Evolutionary conservation across 2,888 invertebrate species (phyloP).

Genomic region (Drosophila vallismaia): DNA sequence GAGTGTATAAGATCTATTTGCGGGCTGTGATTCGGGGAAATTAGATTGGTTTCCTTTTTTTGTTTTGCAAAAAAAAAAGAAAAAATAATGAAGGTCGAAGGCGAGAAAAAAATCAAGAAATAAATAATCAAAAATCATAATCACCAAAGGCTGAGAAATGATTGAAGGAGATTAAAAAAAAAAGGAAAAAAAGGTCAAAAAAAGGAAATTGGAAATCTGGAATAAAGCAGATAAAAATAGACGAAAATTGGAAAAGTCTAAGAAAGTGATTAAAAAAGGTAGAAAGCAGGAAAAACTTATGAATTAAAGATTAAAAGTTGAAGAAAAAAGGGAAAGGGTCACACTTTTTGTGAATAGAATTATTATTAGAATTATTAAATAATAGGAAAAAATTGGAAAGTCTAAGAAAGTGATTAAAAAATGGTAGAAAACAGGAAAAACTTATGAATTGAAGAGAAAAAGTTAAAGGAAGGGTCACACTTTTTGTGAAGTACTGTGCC

Average conservation of each 20-base stretch:
- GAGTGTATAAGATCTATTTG: conserved; percentile 11
- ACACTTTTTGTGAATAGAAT: not conserved
- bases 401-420: conserved; percentile 9
- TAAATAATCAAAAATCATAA: not conserved
- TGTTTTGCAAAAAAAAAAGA: not conserved
- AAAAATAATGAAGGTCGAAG: conserved; percentile 9
- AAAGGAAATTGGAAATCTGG: conserved; percentile 19
- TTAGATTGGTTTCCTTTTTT: conserved; percentile 3
- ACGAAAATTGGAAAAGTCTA: not conserved
- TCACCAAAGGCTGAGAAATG: not conserved
- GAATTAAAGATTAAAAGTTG: too few relatives aligned
- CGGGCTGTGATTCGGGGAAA: not conserved
- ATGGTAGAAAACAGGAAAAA: not conserved
- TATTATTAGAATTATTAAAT: too few relatives aligned
- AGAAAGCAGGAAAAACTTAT: not conserved
- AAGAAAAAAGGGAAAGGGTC: too few relatives aligned
- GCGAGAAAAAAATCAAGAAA: conserved; percentile 10
- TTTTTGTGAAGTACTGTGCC: too few relatives aligned
- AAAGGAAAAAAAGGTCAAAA: not conserved
- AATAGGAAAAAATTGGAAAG: not conserved
- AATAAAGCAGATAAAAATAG: not conserved
- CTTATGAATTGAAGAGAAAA: too few relatives aligned
- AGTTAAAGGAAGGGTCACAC: too few relatives aligned
- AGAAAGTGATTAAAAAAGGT: conserved; percentile 4
- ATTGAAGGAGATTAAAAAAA: conserved; percentile 5